phyloP scores from a whole-genome alignment of 2,888 invertebrate species.

The Blastobasis adustella region DNA sequence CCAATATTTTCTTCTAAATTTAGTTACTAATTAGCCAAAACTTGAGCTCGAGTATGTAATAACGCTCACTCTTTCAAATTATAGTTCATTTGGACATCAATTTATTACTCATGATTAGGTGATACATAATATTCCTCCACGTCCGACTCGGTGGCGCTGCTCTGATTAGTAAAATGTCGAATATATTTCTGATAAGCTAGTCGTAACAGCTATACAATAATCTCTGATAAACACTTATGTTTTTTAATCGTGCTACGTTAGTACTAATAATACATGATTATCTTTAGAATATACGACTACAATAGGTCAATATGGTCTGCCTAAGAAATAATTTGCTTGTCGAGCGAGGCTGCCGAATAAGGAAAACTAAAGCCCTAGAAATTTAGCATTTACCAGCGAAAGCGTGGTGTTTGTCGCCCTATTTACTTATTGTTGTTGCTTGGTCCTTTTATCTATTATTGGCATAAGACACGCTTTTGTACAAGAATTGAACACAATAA shows the following conservation, averaged over 20 bases:
- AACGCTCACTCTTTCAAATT: neutral
- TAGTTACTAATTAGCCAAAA: neutral
- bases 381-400: too few species aligned
- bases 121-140: neutral
- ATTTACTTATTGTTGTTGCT: too few species aligned
- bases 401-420: too few species aligned
- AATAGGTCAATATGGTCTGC: too few species aligned
- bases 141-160: neutral
- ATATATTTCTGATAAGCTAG: too few species aligned
- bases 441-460: too few species aligned
- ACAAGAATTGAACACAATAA: too few species aligned
- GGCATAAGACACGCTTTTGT: too few species aligned
- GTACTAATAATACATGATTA: slow-evolving; percentile 11
- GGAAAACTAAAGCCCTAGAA: too few species aligned
- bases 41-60: neutral
- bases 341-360: too few species aligned
- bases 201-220: slow-evolving; percentile 37
- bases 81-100: neutral
- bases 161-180: slow-evolving; percentile 3
- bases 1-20: neutral
- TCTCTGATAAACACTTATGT: slow-evolving; percentile 37
- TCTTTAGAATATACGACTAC: too few species aligned
- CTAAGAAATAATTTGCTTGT: too few species aligned
- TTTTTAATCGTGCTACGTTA: slow-evolving; percentile 18
- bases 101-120: neutral